Conservation (phyloP, 2,113 vertebrate genomes). For the Nettapus auritus region DNA sequence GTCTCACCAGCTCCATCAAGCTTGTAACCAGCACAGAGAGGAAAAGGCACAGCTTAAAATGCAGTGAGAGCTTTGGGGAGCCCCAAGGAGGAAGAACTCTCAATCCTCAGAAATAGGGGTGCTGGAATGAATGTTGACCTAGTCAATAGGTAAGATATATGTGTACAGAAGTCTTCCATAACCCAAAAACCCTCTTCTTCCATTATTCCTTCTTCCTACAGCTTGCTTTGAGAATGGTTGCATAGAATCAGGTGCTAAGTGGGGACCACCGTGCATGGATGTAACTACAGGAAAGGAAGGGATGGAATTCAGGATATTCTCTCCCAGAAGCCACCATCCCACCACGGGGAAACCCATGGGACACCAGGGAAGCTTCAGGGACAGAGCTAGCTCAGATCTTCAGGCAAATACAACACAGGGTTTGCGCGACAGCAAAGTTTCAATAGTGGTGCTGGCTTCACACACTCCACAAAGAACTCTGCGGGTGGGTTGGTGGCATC, state of each 20-base stretch:
- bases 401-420: not conserved
- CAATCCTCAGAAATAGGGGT: not conserved
- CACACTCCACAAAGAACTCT: not conserved
- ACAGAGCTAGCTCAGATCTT: not conserved
- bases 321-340: not conserved
- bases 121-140: not conserved
- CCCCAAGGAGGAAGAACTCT: not conserved
- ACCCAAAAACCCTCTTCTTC: not conserved
- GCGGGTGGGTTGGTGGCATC: not conserved
- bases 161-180: not conserved
- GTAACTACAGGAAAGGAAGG: not conserved
- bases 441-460: not conserved
- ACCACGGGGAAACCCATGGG: not conserved
- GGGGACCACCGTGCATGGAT: rapidly evolving
- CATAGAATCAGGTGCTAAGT: not conserved
- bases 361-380: not conserved
- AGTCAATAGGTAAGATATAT: not conserved
- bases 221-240: not conserved
- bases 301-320: not conserved
- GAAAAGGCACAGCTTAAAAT: not conserved
- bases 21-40: not conserved
- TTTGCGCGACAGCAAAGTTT: not conserved
- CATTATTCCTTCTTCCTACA: not conserved
- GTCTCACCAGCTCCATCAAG: not conserved
- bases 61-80: not conserved